Evolutionary conservation across 1,140 invertebrate genomes (phyloP), one percentile per base, ranked within the genome.

Genomic region (Frieseomelitta varia): DNA sequence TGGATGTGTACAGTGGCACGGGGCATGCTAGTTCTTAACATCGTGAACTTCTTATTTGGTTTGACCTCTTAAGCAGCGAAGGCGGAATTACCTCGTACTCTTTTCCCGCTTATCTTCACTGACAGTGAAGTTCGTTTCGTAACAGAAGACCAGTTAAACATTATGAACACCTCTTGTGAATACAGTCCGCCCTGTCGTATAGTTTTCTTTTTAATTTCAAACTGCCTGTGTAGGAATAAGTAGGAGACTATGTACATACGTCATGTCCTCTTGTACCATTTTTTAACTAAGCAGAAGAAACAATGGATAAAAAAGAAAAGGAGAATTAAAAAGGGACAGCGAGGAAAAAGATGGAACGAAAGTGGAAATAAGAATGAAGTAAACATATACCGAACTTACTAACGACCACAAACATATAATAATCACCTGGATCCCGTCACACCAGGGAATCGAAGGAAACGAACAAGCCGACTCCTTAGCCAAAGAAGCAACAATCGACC

Each of bases 51-150:
- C 27, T 71, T 79, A 69, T 47, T 71, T 21, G 30, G 30, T 58
- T 71, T 47, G 67, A 79, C 53, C 63, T 12, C 34, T 71, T 56
- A 11, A 69, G 30, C 30, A 56, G 34, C n/a, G 34, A 79, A 71
- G 30, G 6, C 34, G 21, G 51, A 39, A 67, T 56, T 69, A 27
- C 53, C 65, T 69, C 51, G 77, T 79, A 39, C 21, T 21, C 24
- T 53, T 79, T 56, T 56, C 12, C 78, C 15, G 24, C 53, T 79
- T 69, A 58, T 79, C 65, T 71, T 79, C 34, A 27, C 71, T 79
- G 67, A 53, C 67, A 71, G 24, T 11, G 19, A 79, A 67, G 27
- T 34, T 47, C 65, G 78, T 71, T 79, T 79, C 78, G 78, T 79
- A 79, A 71, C 39, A 27, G 39, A 65, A 56, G 30, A 79, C 65